A percentile compares a stretch with the other conserved stretches of the same genome.
These are phyloP conservation scores for Macrobrachium rosenbergii DNA, from an alignment of 1,140 invertebrate species.

Conservation along the genomic window DNA sequence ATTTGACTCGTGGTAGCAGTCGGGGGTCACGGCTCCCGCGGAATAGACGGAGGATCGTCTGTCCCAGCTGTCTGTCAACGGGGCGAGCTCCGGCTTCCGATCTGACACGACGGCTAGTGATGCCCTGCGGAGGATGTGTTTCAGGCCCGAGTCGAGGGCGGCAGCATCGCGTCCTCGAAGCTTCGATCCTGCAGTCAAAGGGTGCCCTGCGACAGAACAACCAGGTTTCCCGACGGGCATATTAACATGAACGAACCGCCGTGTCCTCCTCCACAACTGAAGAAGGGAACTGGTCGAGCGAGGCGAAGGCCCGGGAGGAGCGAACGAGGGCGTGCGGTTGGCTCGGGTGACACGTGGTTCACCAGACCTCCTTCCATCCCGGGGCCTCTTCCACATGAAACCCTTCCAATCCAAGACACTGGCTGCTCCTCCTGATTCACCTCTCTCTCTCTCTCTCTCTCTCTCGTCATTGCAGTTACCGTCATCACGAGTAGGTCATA, in stretches of 20 bases:
- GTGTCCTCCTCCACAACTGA: background rate
- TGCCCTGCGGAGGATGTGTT: background rate
- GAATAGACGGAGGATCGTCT: background rate
- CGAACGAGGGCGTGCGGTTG: background rate
- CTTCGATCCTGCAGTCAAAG: background rate
- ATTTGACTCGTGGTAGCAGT: background rate
- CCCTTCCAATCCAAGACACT: background rate
- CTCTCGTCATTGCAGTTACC: no score
- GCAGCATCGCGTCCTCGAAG: background rate
- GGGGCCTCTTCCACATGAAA: background rate
- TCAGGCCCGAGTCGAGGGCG: background rate
- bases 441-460: no score
- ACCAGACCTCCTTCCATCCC: background rate
- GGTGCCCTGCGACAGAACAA: background rate
- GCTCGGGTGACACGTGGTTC: constrained; percentile 21
- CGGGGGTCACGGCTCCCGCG: background rate
- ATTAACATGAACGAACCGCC: background rate
- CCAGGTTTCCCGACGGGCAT: background rate
- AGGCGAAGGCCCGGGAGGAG: background rate
- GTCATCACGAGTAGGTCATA: no score
- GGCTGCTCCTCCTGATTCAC: no score
- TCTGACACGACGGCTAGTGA: background rate
- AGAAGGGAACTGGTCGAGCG: constrained; percentile 17
- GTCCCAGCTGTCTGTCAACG: background rate
- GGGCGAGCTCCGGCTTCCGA: background rate